Evolutionary conservation across 2,888 invertebrate genomes (phyloP).

Genomic region (Neocrepidodera transversa): DNA sequence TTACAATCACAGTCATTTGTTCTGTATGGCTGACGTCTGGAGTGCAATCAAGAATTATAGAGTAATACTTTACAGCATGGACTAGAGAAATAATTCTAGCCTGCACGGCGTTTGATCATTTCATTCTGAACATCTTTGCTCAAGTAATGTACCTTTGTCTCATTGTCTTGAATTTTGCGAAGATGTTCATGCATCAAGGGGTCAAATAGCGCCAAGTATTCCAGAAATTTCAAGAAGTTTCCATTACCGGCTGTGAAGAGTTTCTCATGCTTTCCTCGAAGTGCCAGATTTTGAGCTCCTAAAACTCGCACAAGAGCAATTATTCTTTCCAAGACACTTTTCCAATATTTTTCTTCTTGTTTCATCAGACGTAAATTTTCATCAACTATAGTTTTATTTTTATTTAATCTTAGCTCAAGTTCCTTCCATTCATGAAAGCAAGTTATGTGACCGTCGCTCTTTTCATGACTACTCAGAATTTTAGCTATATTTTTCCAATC

Average conservation of each 20-base stretch:
- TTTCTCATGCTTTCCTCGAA: constrained; percentile 1
- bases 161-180: not conserved
- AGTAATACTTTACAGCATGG: constrained; percentile 42
- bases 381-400: constrained; percentile 1
- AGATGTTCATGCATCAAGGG: constrained; percentile 13
- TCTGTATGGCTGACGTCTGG: constrained; percentile 41
- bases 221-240: constrained; percentile 9
- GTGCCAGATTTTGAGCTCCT: constrained; percentile 6
- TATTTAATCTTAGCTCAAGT: constrained; percentile 3
- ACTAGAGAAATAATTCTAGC: not conserved
- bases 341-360: constrained; percentile 3
- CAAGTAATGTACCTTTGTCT: constrained; percentile 14
- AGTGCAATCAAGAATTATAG: constrained; percentile 45
- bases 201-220: constrained; percentile 7
- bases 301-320: not conserved
- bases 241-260: constrained; percentile 8
- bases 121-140: constrained; percentile 22
- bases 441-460: not conserved
- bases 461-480: not conserved
- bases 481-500: constrained; percentile 10
- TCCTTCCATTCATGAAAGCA: constrained; percentile 1
- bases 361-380: not conserved
- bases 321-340: not conserved
- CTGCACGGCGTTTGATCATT: constrained; percentile 12
- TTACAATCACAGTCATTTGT: constrained; percentile 42